Conservation (phyloP, 2,888 invertebrate genomes). For the Listrodromus nycthemerus region DNA sequence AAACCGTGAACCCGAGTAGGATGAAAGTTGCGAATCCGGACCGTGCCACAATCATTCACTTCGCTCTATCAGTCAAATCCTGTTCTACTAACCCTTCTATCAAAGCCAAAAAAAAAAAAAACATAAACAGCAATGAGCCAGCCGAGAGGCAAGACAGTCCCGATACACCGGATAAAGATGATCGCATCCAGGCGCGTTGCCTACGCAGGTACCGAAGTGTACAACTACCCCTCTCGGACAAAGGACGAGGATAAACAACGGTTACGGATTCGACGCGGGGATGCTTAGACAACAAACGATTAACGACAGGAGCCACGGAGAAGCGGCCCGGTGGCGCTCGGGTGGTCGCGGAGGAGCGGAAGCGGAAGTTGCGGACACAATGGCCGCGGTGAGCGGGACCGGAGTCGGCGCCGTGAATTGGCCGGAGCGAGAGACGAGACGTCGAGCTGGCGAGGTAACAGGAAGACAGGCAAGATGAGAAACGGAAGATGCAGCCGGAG, state of each 20-base stretch:
- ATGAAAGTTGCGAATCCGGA: too few species aligned
- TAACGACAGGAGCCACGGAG: conserved; percentile 74
- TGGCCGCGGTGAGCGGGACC: conserved; percentile 70
- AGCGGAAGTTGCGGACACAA: conserved; percentile 68
- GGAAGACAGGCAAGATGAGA: conserved; percentile 61
- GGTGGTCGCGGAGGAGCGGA: conserved; percentile 34
- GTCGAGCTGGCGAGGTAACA: conserved; percentile 28
- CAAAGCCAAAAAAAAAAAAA: not conserved
- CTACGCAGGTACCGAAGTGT: conserved; percentile 60
- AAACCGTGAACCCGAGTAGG: too few species aligned
- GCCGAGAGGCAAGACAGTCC: conserved; percentile 50
- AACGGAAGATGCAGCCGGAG: conserved; percentile 52
- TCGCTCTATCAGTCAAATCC: too few species aligned
- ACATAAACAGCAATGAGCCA: conserved; percentile 42
- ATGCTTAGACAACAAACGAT: conserved; percentile 82
- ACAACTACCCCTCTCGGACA: conserved; percentile 55
- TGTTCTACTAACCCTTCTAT: too few species aligned
- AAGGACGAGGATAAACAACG: conserved; percentile 62
- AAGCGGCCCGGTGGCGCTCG: conserved; percentile 47
- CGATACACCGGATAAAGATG: conserved; percentile 58
- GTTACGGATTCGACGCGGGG: conserved; percentile 72
- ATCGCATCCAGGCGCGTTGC: conserved; percentile 48
- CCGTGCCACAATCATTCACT: too few species aligned
- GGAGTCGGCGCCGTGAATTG: not conserved
- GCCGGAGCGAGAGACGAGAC: conserved; percentile 39